Evolutionary conservation across 2,113 vertebrate genomes (phyloP).

Genomic region (Gulo gulo): DNA sequence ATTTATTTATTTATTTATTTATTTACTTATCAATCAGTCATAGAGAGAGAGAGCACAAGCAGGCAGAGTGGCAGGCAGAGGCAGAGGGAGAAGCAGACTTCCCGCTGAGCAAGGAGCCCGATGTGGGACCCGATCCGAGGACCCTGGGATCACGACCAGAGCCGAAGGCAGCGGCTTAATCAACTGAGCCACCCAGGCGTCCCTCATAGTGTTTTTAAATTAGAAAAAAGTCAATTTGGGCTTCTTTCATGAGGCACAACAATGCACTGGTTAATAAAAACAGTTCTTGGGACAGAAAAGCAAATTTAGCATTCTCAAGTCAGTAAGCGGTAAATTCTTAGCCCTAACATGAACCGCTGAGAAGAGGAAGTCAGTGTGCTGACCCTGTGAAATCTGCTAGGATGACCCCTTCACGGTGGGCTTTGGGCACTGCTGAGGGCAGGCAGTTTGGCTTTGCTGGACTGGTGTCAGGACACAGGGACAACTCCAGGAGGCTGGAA

Average conservation of each 20-base stretch:
- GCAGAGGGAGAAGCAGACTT: no score
- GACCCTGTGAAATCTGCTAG: background rate
- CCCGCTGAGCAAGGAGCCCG: no score
- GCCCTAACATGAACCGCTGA: background rate
- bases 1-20: no score
- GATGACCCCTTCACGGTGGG: background rate
- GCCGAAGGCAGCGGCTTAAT: no score
- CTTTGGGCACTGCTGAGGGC: background rate
- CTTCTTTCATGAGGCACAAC: background rate
- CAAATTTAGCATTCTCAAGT: conserved; percentile 1
- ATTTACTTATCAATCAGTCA: no score
- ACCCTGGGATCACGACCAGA: no score
- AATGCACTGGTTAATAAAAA: background rate
- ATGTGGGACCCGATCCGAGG: no score
- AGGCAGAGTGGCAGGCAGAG: no score
- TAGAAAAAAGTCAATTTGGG: background rate
- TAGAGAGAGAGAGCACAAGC: no score
- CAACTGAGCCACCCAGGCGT: no score
- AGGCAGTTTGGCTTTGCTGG: background rate
- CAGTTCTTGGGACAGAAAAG: background rate
- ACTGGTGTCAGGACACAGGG: background rate
- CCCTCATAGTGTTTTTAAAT: background rate
- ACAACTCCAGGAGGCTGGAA: background rate
- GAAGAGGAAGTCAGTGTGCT: background rate
- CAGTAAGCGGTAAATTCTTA: background rate